Conservation (phyloP, 2,888 invertebrate genomes). For the Psylliodes chrysocephalus region DNA sequence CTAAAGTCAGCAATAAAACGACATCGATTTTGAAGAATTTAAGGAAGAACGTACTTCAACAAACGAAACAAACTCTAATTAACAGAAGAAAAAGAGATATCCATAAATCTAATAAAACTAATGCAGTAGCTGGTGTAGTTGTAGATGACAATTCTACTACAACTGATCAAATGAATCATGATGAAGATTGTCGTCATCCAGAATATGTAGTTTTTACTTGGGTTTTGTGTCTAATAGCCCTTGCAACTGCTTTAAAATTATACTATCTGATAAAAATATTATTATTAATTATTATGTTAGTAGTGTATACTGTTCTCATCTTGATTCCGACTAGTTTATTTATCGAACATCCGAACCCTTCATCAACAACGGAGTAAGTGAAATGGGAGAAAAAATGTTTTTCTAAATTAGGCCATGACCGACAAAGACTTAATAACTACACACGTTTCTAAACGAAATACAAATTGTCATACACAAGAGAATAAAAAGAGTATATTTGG, state of each 20-base stretch:
- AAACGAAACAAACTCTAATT: slow-evolving; percentile 22
- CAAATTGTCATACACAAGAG: no score
- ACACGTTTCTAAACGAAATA: no score
- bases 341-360: slow-evolving; percentile 41
- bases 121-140: background rate
- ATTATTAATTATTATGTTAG: slow-evolving; percentile 80
- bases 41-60: slow-evolving; percentile 43
- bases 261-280: slow-evolving; percentile 88
- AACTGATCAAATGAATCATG: background rate
- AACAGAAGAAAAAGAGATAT: slow-evolving; percentile 14
- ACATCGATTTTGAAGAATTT: slow-evolving; percentile 42
- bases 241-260: slow-evolving; percentile 91
- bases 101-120: background rate
- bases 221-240: slow-evolving; percentile 89
- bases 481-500: no score
- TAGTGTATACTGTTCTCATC: slow-evolving; percentile 79
- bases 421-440: no score
- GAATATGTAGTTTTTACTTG: slow-evolving; percentile 95
- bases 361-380: slow-evolving; percentile 48
- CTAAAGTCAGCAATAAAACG: slow-evolving; percentile 42
- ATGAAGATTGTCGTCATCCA: slow-evolving; percentile 65
- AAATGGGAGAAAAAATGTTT: no score
- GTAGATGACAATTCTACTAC: background rate
- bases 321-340: slow-evolving; percentile 59
- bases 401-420: no score